These are phyloP conservation scores for Falco novaeseelandiae DNA, from an alignment of 2,797 vertebrate genomes.

Conservation along the genomic window DNA sequence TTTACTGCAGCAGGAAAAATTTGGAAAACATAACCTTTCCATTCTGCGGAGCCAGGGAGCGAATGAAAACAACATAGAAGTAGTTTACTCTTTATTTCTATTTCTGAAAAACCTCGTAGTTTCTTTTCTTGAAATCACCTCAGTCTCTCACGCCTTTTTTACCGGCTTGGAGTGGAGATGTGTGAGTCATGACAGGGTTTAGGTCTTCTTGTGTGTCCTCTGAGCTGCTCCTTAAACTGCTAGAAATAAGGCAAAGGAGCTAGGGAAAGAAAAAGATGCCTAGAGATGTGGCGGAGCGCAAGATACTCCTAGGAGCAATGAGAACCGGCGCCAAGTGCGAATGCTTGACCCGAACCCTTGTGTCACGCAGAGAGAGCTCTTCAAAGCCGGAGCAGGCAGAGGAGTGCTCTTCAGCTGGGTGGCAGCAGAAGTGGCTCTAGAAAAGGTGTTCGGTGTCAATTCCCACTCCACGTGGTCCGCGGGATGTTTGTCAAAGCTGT, in stretches of 20 bases:
- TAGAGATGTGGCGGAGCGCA: background rate
- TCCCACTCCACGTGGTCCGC: background rate
- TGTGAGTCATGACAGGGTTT: background rate
- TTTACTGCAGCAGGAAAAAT: background rate
- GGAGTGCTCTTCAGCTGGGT: background rate
- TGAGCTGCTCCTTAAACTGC: background rate
- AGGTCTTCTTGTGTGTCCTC: background rate
- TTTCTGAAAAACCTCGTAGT: background rate
- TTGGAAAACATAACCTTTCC: slow-evolving; percentile 42
- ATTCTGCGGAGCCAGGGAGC: background rate
- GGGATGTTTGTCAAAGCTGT: slow-evolving; percentile 8
- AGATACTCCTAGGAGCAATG: background rate
- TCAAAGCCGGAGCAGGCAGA: background rate
- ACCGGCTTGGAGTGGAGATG: background rate
- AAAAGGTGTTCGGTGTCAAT: background rate
- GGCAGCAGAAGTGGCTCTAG: slow-evolving; percentile 9
- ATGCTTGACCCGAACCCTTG: background rate
- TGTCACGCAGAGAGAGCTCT: background rate
- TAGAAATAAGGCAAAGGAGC: background rate
- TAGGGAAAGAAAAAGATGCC: background rate
- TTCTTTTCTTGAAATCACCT: background rate
- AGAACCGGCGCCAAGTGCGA: background rate
- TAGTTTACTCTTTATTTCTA: background rate
- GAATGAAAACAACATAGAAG: background rate
- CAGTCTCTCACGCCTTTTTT: background rate